Evolutionary conservation across 2,113 vertebrate species (phyloP), one percentile per base, ranked within the genome.

Genomic region (Mastomys coucha): DNA sequence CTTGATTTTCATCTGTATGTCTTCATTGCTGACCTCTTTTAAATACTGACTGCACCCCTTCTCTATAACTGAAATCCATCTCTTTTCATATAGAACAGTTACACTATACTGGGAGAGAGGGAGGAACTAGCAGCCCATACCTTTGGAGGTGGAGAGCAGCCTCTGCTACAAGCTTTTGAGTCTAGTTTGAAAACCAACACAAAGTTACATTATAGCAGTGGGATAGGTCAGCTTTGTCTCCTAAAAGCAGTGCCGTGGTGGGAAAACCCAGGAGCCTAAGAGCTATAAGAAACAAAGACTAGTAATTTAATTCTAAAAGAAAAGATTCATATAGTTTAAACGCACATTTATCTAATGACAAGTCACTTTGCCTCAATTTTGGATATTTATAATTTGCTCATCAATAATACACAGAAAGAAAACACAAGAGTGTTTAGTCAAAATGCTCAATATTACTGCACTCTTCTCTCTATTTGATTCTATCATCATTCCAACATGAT

Each of bases 301-400:
- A 67, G 20, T 82, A 69, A 53, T 82, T 10, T 60, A 26, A 75
- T 72, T 91, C 82, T 77, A 58, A 91, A 93, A 91, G 87, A 75
- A 82, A 95, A 91, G 42, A 80, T 69, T 67, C 58, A 7, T 42
- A 49, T 4, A 1, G 31, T 91, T 26, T 39, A 90, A n/a, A 75
- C 56, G 45, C 17, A 84, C 36, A 16, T 58, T 91, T 45, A 65
- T 85, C 60, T 82, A 58, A 72, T 82, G 82, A 75, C 49, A 75
- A 73, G 63, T 70, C 53, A 67, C 33, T 87, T 39, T 82, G 33
- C 5, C 60, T 65, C 67, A 77, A 24, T 81, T 78, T 81, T 39
- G 31, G 16, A 90, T 22, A 92, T 8, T 56, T 70, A 73, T 20
- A 53, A 91, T 89, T 65, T 78, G 88, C 10, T 88, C 42, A 65